phyloP scores from a whole-genome alignment of 2,888 invertebrate genomes.

The Polia nebulosa region DNA sequence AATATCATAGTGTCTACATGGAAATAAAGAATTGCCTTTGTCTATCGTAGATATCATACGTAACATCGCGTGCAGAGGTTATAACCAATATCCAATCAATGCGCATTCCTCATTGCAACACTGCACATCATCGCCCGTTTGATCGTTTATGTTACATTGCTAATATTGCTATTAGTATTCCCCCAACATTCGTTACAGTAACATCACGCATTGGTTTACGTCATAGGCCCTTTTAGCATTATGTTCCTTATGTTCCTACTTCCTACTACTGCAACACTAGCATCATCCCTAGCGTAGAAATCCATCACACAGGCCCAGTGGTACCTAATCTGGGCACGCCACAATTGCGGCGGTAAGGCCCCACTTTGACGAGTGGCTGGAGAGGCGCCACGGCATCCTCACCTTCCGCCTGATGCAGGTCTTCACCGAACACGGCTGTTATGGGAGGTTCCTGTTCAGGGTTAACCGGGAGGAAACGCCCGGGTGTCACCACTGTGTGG shows the following conservation, averaged over 20 bases:
- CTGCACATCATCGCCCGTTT: constrained; percentile 42
- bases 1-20: too few relatives aligned
- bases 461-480: too few relatives aligned
- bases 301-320: too few relatives aligned
- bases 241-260: background rate
- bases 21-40: constrained; percentile 13
- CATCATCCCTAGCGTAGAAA: too few relatives aligned
- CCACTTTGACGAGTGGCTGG: too few relatives aligned
- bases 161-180: constrained; percentile 48
- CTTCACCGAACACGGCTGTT: too few relatives aligned
- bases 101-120: constrained; percentile 43
- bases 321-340: too few relatives aligned
- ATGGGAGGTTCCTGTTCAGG: too few relatives aligned
- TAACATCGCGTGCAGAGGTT: constrained; percentile 54
- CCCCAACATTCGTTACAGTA: constrained; percentile 12
- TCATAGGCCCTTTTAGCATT: constrained; percentile 12
- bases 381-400: too few relatives aligned
- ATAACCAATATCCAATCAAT: constrained; percentile 14
- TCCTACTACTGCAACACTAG: background rate
- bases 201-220: constrained; percentile 7
- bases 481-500: too few relatives aligned
- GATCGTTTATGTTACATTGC: constrained; percentile 23
- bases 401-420: too few relatives aligned
- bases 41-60: constrained; percentile 4
- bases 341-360: too few relatives aligned